phyloP scores from a whole-genome alignment of 2,888 invertebrate genomes.

The Pegoplata infirma region DNA sequence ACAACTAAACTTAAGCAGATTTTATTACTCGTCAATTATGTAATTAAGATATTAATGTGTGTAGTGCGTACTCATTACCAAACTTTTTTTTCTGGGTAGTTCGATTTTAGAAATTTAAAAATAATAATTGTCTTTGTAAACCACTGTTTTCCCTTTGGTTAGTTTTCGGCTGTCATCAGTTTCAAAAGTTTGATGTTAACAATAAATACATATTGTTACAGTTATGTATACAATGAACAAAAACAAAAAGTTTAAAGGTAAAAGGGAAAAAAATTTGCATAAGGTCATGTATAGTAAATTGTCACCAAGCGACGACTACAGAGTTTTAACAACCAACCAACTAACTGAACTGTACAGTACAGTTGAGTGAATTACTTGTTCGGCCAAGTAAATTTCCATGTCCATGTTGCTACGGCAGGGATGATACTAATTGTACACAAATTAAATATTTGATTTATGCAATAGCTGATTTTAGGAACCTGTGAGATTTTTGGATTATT shows the following conservation, averaged over 20 bases:
- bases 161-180: constrained; percentile 32
- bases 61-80: no score
- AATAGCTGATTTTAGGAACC: no score
- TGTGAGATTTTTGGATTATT: no score
- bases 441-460: no score
- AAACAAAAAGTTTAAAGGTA: constrained; percentile 8
- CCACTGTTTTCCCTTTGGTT: constrained; percentile 12
- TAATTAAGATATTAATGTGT: no score
- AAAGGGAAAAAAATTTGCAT: constrained; percentile 57
- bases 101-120: no score
- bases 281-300: constrained; percentile 53
- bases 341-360: constrained; percentile 20
- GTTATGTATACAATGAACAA: background rate
- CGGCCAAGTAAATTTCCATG: constrained; percentile 36
- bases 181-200: constrained; percentile 23
- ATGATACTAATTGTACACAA: no score
- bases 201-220: constrained; percentile 35
- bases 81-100: no score
- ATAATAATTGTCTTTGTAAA: background rate
- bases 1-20: no score
- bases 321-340: constrained; percentile 19
- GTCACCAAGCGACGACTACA: constrained; percentile 41
- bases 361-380: constrained; percentile 37
- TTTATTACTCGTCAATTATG: no score
- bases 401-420: constrained; percentile 14